Evolutionary conservation across 2,113 vertebrate species (phyloP).

Genomic region (Meriones unguiculatus): DNA sequence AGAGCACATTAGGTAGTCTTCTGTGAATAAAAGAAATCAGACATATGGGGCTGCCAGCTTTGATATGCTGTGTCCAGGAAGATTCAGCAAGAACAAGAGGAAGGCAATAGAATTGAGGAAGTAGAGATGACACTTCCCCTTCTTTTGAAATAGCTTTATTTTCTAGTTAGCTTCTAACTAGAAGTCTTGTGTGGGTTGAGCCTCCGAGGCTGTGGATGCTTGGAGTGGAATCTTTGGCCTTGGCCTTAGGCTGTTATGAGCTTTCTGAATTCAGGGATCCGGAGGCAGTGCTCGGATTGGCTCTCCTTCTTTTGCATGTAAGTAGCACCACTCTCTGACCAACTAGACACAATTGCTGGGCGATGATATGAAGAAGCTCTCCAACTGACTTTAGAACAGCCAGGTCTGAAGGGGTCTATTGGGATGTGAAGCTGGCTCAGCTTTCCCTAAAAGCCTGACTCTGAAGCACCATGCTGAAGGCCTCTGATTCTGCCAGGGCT

Average conservation of each 20-base stretch:
- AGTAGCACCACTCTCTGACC: constrained; percentile 62
- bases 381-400: not conserved
- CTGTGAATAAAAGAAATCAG: not conserved
- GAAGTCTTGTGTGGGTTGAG: not conserved
- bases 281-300: constrained; percentile 52
- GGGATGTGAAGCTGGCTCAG: not conserved
- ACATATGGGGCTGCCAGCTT: not conserved
- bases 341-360: not conserved
- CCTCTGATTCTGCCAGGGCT: not conserved
- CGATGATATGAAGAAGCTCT: fast-evolving
- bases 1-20: not conserved
- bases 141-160: constrained; percentile 55
- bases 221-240: not conserved
- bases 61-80: not conserved
- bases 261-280: constrained; percentile 50
- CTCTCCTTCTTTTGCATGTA: constrained; percentile 45
- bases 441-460: not conserved
- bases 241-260: constrained; percentile 29
- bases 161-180: constrained; percentile 25
- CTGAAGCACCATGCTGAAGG: not conserved
- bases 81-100: constrained; percentile 44
- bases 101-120: constrained; percentile 76
- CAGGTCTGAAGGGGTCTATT: constrained; percentile 25
- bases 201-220: not conserved
- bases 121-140: constrained; percentile 68